Base-by-base conservation (phyloP, 2,888 invertebrate species). In the Tolmerus cingulatus region DNA sequence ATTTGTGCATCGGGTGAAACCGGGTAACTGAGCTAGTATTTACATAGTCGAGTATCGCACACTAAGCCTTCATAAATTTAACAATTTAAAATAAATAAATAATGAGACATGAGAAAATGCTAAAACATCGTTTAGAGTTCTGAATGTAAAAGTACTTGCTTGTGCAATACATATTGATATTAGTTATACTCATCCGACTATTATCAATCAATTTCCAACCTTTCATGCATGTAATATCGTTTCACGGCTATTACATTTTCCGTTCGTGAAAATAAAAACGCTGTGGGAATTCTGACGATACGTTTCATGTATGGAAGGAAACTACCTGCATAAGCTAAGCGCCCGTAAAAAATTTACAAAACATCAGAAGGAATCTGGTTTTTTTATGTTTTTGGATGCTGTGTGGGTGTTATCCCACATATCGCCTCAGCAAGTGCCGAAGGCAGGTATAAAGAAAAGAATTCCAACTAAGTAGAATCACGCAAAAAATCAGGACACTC, bases 351-450 rank as follows among this genome's bases (percentile, higher is more conserved):
- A 66, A 19, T 27, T 66, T 12, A 66, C 66, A 30, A 66, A 55
- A 34, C 55, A 82, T 66, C 34, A 12, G 23, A 55, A 14, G 14
- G 8, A 34, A 81, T 81, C 19, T 66, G 9, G n/a, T 16, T 66
- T 5, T 66, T 66, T 23, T 2, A 66, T 9, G n/a, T 16, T 66
- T 5, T 66, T 66, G 66, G 9, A 66, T 9, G 1, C 14, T 51
- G 19, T 66, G 82, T 66, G 82, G 82, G 57, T 82, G 82, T 82
- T 82, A 82, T 66, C 37, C 57, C 57, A 82, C 57, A 57, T 27
- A 34, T 23, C 51, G 34, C 0, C 66, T 27, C 27, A 66, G n/a
- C 66, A 66, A 27, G 66, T 66, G 66, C 66, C 27, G 27, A 66
- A 23, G 66, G 27, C 66, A 66, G 66, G 66, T 66, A 66, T 23